phyloP scores from a whole-genome alignment of 2,797 vertebrate species.

The Chromis chromis region DNA sequence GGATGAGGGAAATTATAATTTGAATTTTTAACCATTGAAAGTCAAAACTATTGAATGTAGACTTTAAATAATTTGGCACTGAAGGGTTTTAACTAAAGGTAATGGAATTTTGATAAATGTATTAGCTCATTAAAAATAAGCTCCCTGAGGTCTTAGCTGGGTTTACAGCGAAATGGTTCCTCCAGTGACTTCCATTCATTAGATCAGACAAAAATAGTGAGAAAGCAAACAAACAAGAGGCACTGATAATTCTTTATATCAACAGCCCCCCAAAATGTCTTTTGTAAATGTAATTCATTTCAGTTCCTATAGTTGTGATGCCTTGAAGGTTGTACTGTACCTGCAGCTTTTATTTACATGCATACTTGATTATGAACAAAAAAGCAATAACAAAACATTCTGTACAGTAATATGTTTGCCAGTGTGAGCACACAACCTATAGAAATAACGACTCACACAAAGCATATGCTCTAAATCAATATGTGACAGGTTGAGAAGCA shows the following conservation, averaged over 20 bases:
- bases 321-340: not conserved
- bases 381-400: slow-evolving; percentile 2
- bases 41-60: too few species aligned
- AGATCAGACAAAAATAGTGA: not conserved
- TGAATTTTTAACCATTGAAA: too few species aligned
- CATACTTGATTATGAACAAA: not conserved
- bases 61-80: too few species aligned
- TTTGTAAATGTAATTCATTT: not conserved
- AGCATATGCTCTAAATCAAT: slow-evolving; percentile 72
- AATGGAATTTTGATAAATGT: not conserved
- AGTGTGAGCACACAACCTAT: not conserved
- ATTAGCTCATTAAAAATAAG: not conserved
- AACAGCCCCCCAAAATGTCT: not conserved
- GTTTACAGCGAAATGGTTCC: not conserved
- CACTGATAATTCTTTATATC: not conserved
- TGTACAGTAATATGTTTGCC: not conserved
- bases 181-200: not conserved
- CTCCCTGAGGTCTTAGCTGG: too few species aligned
- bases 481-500: slow-evolving; percentile 60
- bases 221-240: not conserved
- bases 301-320: not conserved
- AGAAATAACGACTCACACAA: slow-evolving; percentile 31
- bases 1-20: too few species aligned
- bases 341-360: not conserved
- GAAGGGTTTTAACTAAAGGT: too few species aligned